These are phyloP conservation scores for Myiagra hebetior DNA, from an alignment of 2,113 vertebrate species.

Conservation along the genomic window DNA sequence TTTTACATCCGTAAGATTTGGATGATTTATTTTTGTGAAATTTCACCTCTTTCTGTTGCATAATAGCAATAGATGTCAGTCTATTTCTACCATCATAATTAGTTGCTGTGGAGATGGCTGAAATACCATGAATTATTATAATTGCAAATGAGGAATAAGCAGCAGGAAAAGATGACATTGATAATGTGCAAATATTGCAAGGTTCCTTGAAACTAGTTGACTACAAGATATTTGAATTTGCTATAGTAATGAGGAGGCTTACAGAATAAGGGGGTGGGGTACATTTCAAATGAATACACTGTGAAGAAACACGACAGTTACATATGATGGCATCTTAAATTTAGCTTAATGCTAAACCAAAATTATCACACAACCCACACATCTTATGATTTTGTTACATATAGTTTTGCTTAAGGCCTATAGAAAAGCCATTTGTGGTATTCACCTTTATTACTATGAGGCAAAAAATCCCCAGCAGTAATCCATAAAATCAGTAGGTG, in stretches of 20 bases:
- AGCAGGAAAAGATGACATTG: slow-evolving; percentile 55
- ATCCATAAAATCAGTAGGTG: not conserved
- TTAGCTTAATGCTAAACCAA: not conserved
- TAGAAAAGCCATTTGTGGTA: not conserved
- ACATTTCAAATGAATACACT: not conserved
- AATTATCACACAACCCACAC: not conserved
- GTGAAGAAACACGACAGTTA: not conserved
- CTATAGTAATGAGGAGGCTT: not conserved
- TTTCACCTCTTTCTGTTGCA: slow-evolving; percentile 24
- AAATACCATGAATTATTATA: slow-evolving; percentile 49
- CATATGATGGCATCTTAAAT: not conserved
- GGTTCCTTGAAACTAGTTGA: slow-evolving; percentile 29
- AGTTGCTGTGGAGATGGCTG: slow-evolving; percentile 52
- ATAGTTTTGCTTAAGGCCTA: not conserved
- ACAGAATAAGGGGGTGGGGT: not conserved
- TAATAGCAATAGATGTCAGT: slow-evolving; percentile 25
- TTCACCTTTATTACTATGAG: not conserved
- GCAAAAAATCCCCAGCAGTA: not conserved
- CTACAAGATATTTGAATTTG: not conserved
- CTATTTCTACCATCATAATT: slow-evolving; percentile 57
- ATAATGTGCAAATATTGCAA: slow-evolving; percentile 50
- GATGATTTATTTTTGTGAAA: slow-evolving; percentile 22
- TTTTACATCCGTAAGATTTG: not conserved
- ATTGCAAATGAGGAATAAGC: slow-evolving; percentile 54
- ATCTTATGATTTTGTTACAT: not conserved